A percentile compares a stretch with the other conserved stretches of the same genome.
phyloP scores from a whole-genome alignment of 2,888 invertebrate genomes.

The Nymphalis polychloros region DNA sequence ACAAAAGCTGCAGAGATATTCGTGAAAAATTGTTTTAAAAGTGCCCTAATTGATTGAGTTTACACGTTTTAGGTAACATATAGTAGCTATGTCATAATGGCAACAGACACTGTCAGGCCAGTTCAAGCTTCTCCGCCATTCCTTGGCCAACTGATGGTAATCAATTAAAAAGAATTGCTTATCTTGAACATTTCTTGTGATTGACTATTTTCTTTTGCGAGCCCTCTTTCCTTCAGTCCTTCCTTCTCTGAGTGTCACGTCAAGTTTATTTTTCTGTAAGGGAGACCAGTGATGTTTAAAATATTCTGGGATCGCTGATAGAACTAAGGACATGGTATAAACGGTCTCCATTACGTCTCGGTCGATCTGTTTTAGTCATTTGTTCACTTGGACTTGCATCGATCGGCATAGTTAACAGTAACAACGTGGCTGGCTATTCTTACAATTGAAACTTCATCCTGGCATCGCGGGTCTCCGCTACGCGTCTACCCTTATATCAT shows the following conservation, averaged over 20 bases:
- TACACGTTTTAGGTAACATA: constrained; percentile 24
- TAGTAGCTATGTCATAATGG: constrained; percentile 17
- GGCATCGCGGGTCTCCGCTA: background rate
- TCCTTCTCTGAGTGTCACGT: background rate
- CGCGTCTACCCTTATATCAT: background rate
- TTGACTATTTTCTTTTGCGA: background rate
- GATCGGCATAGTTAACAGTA: no score
- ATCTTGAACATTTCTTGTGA: background rate
- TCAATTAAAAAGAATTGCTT: constrained; percentile 8
- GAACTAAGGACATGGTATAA: background rate
- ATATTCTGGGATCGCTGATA: background rate
- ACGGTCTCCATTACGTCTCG: no score
- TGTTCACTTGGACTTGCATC: no score
- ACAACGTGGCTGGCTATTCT: no score
- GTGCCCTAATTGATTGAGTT: constrained; percentile 18
- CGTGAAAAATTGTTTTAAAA: background rate
- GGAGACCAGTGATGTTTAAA: constrained; percentile 22
- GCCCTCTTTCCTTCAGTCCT: background rate
- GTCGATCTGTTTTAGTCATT: no score
- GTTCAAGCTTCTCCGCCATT: constrained; percentile 13
- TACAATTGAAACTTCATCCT: background rate
- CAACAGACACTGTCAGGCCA: constrained; percentile 17
- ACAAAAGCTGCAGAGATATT: background rate
- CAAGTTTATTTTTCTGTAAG: constrained; percentile 2
- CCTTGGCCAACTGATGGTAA: constrained; percentile 19